Conservation (phyloP, 2,113 vertebrate genomes). For the Sula dactylatra region DNA sequence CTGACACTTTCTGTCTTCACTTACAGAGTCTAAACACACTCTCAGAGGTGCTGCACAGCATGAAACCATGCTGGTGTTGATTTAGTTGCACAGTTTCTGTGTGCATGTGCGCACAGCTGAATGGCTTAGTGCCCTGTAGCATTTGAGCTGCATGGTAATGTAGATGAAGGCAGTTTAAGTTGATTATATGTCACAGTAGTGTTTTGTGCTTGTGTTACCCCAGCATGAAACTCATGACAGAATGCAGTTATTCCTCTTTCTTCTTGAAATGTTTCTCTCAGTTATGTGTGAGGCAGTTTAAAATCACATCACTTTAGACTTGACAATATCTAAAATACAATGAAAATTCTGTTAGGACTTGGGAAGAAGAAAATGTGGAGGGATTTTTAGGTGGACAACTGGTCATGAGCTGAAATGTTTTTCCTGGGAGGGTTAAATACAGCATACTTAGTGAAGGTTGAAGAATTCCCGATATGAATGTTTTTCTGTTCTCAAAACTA, state of each 20-base stretch:
- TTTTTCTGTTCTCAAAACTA: neutral
- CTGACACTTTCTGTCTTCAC: neutral
- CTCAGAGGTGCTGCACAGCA: neutral
- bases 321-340: neutral
- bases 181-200: neutral
- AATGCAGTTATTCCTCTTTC: neutral
- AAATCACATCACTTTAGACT: neutral
- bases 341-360: neutral
- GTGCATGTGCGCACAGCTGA: rapidly evolving
- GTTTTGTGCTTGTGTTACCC: neutral
- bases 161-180: neutral
- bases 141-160: neutral
- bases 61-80: neutral
- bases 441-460: neutral
- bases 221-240: neutral
- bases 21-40: neutral
- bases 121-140: rapidly evolving
- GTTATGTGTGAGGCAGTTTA: neutral
- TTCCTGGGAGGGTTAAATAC: neutral
- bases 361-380: neutral
- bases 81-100: neutral
- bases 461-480: neutral
- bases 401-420: neutral
- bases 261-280: neutral
- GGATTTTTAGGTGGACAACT: neutral